Base-by-base conservation (phyloP, 2,797 vertebrate genomes). In the Buceros bicornis region DNA sequence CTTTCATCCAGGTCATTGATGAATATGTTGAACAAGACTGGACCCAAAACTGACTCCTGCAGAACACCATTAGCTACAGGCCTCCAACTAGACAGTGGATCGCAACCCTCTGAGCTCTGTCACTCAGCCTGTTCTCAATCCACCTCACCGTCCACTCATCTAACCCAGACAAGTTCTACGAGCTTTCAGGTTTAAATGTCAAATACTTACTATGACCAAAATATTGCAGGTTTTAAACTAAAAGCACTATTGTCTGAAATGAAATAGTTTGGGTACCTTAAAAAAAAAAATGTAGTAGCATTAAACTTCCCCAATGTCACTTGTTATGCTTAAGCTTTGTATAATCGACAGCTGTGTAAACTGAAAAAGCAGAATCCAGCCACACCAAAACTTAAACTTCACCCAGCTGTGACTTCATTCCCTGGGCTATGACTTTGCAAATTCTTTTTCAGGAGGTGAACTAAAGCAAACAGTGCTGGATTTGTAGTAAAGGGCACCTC, bases 401-500 rank as follows among this genome's bases (percentile, higher is more conserved):
- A 66, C 14, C 37, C 76, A 92, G 54, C 40, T 70, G 29, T 79
- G 48, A 89, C 91, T 96, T 83, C 84, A 57, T 80, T 78, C 47
- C 16, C 26, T 48, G 74, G 61, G 12, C 62, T 84, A 45, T 86
- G 90, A 93, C 93, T 96, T 97, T 86, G 79, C 73, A 94, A 89
- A 85, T 80, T 66, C 64, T 82, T 71, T 79, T 71, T 50, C 48
- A 69, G 50, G 60, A 87, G 42, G 77, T 69, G 62, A 92, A 82
- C 47, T 40, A 83, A 76, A 95, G 62, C 0, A 0, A 89, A 62
- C 5, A 8, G 58, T 50, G 48, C 42, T 89, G 87, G 66, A 94
- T 96, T 94, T 97, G 96, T 93, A 92, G 92, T 90, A 95, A 97
- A 97, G 95, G 96, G 89, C 97, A 93, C 65, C 89, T 95, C 95